Base-by-base conservation (phyloP, 2,797 vertebrate species). In the Scleropages formosus region DNA sequence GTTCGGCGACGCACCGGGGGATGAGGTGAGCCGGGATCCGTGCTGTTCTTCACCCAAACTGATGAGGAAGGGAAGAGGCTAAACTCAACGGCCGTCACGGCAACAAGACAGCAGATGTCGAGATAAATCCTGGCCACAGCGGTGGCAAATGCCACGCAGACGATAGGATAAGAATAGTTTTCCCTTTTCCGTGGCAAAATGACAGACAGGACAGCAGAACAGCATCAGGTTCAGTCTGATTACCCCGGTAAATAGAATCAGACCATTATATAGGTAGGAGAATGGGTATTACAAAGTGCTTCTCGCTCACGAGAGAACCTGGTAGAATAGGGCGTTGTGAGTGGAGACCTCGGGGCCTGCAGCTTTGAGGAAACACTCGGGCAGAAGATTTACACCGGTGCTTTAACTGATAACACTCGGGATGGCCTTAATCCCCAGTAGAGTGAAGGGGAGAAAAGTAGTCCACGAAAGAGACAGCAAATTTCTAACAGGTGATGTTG, bases 91-190 rank as follows among this genome's bases (percentile, higher is more conserved):
- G 44, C 60, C 31, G 72, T 27, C 72, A 18, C 47, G 1, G 67
- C 47, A 16, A 49, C 16, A 39, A 13, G 15, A 20, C 22, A 4
- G 73, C 49, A 15, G 26, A 53, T 4, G 62, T 65, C 44, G 11
- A 49, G 7, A 20, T 51, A 4, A 68, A 49, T 39, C 26, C 59
- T 20, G n/a, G 58, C 16, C 22, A 39, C 11, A 13, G 22, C 8
- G 46, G 47, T 20, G 62, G 46, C 73, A 56, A 74, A 74, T 56
- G 62, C 24, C 22, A 27, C 60, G 47, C 20, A 26, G 20, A 47
- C 12, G 46, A 51, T 26, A 12, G 47, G 46, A 74, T 16, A 8
- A 9, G 13, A 51, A 53, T 51, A 51, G 60, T 3, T 10, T 16
- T 47, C 66, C 39, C 26, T 24, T 39, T 63, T 26, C 15, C 46